Percentiles rank a stretch among this genome's conserved stretches.
phyloP scores from a whole-genome alignment of 2,113 vertebrate genomes.

The Neolamprologus kungweensis region DNA sequence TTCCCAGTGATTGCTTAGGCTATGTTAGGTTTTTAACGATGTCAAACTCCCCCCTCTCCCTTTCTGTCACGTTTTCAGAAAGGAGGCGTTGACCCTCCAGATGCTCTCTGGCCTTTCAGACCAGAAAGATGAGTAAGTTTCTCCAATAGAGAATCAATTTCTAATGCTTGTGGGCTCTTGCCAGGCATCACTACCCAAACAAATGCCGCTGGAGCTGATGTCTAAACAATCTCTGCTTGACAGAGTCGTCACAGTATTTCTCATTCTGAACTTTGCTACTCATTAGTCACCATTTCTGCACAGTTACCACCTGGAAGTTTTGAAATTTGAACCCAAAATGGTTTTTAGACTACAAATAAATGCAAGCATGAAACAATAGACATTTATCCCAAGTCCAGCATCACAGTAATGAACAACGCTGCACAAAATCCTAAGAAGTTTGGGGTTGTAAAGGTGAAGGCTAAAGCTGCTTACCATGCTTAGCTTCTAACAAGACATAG shows the following conservation, averaged over 20 bases:
- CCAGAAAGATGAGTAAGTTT: slow-evolving; percentile 73
- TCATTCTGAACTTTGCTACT: background rate
- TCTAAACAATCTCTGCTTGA: background rate
- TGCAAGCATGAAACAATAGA: background rate
- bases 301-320: background rate
- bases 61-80: slow-evolving; percentile 75
- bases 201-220: background rate
- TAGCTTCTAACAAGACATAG: background rate
- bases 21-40: slow-evolving; percentile 44
- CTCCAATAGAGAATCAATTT: slow-evolving; percentile 29
- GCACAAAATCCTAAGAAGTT: background rate
- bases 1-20: slow-evolving; percentile 11
- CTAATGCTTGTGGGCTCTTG: slow-evolving; percentile 33
- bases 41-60: slow-evolving; percentile 50
- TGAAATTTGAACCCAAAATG: background rate
- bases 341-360: background rate
- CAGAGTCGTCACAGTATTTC: background rate
- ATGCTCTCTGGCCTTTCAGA: slow-evolving; percentile 73
- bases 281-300: background rate
- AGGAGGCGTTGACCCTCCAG: slow-evolving; percentile 78
- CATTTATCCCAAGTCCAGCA: background rate
- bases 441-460: background rate
- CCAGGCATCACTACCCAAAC: background rate
- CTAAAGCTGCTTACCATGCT: background rate
- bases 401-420: background rate